Evolutionary conservation across 2,113 vertebrate species (phyloP).

Genomic region (Turnix velox): DNA sequence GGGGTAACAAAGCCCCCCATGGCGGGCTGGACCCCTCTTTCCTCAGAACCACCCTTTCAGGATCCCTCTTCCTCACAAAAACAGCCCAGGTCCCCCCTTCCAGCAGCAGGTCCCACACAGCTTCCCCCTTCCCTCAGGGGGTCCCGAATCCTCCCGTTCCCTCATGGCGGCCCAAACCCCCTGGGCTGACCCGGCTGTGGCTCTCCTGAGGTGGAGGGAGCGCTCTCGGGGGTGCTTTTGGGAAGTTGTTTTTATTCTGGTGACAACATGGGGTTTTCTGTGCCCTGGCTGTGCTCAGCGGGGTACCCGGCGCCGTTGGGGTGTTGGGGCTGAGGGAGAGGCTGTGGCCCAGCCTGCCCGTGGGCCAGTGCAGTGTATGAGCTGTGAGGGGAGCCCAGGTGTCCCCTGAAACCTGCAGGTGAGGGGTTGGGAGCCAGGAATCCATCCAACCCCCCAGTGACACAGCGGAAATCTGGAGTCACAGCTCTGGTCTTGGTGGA

Average conservation of each 20-base stretch:
- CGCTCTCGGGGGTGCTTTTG: not conserved
- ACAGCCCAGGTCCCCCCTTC: not conserved
- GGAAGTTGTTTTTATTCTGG: not conserved
- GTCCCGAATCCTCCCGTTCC: not conserved
- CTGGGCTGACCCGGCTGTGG: not conserved
- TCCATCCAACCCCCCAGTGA: not conserved
- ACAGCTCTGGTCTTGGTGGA: not conserved
- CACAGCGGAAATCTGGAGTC: constrained; percentile 17
- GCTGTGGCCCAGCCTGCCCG: not conserved
- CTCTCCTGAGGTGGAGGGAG: not conserved
- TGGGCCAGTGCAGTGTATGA: not conserved
- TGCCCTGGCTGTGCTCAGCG: not conserved
- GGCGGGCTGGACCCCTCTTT: not conserved
- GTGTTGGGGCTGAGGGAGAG: not conserved
- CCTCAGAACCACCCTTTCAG: not conserved
- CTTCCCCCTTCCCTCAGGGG: not conserved
- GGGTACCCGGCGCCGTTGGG: not conserved
- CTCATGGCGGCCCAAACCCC: not conserved
- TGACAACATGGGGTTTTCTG: not conserved
- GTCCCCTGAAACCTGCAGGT: not conserved
- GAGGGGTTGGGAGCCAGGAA: not conserved
- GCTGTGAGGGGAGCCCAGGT: fast-evolving
- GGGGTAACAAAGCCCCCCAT: not conserved
- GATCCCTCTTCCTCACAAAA: too few relatives aligned
- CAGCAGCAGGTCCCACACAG: not conserved